Evolutionary conservation across 2,113 vertebrate species (phyloP), one percentile per base, ranked within the genome.

Genomic region (Morphnarchus princeps): DNA sequence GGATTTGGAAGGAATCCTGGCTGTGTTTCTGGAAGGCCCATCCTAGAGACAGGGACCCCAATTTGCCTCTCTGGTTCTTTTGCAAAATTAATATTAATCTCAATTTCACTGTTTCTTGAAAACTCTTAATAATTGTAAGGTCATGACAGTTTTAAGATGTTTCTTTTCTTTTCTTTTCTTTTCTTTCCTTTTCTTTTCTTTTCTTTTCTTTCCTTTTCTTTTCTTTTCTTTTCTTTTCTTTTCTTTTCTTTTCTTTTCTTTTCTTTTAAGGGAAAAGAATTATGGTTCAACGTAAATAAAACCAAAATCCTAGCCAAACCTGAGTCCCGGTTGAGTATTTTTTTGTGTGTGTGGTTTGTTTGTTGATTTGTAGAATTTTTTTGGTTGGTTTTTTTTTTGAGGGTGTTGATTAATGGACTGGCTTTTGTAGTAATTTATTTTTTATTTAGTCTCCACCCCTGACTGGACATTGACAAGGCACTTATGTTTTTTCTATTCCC

Each of bases 1-100:
- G 8, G 9, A 71, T 45, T 55, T 81, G 6, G 9, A 70, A 50
- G 16, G 2, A 47, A 78, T 31, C 3, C 5, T 62, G 9, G 0
- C 0, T 87, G 8, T 28, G 7, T 45, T 78, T 76, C 11, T 67
- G 2, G 24, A 78, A 62, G 5, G 3, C 1, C 4, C 72, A 1
- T 59, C 21, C 31, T 66, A 43, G 59, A 67, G 14, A 45, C 9
- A 2, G 4, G 3, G 1, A 57, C 5, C 4, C 6, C 8, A 50
- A 2, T 55, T 78, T 79, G 1, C 1, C 9, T 2, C 6, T 63
- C 10, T 57, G 1, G 1, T 47, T 83, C 28, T 9, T 47, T 47
- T 83, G 17, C 1, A 77, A 69, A 94, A 49, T 34, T 59, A 43
- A 18, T 43, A 25, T 72, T 47, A 1, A 21, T 32, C 2, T 42